These are phyloP conservation scores for Ovibos moschatus DNA, from an alignment of 2,113 vertebrate species.

Conservation along the genomic window DNA sequence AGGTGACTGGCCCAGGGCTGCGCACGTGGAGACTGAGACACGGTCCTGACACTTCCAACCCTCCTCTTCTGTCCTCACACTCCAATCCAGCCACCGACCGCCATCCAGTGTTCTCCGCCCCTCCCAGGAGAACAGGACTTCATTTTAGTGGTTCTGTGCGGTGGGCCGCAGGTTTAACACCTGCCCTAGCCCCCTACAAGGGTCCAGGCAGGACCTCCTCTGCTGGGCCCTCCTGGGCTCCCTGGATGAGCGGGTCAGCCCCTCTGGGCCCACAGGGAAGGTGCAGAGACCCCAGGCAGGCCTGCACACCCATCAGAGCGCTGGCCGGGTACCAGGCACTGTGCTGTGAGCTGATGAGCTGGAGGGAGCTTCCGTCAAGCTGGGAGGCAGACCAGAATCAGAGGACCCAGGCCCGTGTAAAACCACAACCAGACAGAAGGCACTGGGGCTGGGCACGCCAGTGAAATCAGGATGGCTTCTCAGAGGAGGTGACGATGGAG, in stretches of 20 bases:
- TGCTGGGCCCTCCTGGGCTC: not conserved
- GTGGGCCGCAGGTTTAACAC: not conserved
- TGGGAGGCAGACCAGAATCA: too few relatives aligned
- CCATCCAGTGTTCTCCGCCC: not conserved
- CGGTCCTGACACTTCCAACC: accelerated
- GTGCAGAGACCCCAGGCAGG: not conserved
- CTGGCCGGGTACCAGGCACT: not conserved
- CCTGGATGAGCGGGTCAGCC: not conserved
- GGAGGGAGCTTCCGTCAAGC: not conserved
- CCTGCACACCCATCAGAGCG: accelerated
- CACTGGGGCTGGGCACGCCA: not conserved
- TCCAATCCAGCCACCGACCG: not conserved
- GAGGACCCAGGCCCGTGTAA: accelerated
- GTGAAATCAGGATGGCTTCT: not conserved
- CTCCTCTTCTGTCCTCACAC: accelerated
- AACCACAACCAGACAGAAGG: not conserved
- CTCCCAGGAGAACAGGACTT: not conserved
- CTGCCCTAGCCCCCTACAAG: not conserved
- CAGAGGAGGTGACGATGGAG: not conserved
- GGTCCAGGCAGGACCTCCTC: not conserved
- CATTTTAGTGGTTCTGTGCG: not conserved
- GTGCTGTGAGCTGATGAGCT: not conserved
- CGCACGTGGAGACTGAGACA: not conserved
- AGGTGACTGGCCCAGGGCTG: not conserved
- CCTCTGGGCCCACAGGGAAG: not conserved